A percentile compares a stretch with the other conserved stretches of the same genome.
Conservation (phyloP, 2,888 invertebrate species). For the Augiades crinisus region DNA sequence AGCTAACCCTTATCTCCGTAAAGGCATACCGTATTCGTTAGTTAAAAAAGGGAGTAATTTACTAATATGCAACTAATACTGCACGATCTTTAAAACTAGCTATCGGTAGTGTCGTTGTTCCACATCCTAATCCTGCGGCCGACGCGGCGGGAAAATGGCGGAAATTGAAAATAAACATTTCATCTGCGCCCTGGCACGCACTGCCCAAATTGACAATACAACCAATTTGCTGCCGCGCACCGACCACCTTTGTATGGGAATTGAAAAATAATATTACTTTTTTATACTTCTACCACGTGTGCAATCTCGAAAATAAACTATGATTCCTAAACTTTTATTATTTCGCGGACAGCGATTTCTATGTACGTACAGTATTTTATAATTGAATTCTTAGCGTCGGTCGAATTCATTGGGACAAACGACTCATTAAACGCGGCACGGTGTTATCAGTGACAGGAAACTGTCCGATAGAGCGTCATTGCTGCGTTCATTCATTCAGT, state of each 20-base stretch:
- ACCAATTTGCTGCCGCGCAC: slow-evolving; percentile 77
- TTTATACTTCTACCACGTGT: slow-evolving; percentile 61
- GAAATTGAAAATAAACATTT: slow-evolving; percentile 82
- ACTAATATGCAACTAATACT: background rate
- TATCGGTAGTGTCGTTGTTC: slow-evolving; percentile 51
- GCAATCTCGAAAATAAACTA: slow-evolving; percentile 76
- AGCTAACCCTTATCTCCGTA: too few species aligned
- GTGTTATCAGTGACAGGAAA: slow-evolving; percentile 66
- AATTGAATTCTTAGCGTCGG: slow-evolving; percentile 9
- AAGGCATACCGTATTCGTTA: too few species aligned
- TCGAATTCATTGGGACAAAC: slow-evolving; percentile 29
- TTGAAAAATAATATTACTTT: slow-evolving; percentile 81
- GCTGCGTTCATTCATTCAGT: slow-evolving; percentile 59
- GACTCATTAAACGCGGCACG: slow-evolving; percentile 31
- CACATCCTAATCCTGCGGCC: slow-evolving; percentile 71
- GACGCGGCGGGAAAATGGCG: slow-evolving; percentile 72
- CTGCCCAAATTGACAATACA: slow-evolving; percentile 82
- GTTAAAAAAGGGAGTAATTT: too few species aligned
- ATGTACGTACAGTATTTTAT: background rate
- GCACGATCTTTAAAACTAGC: slow-evolving; percentile 33
- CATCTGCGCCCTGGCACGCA: slow-evolving; percentile 78
- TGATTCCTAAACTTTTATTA: slow-evolving; percentile 41
- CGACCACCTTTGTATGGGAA: slow-evolving; percentile 80
- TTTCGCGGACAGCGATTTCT: background rate
- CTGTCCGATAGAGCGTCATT: slow-evolving; percentile 45